phyloP scores from a whole-genome alignment of 1,140 invertebrate species.

The Argopecten irradians region DNA sequence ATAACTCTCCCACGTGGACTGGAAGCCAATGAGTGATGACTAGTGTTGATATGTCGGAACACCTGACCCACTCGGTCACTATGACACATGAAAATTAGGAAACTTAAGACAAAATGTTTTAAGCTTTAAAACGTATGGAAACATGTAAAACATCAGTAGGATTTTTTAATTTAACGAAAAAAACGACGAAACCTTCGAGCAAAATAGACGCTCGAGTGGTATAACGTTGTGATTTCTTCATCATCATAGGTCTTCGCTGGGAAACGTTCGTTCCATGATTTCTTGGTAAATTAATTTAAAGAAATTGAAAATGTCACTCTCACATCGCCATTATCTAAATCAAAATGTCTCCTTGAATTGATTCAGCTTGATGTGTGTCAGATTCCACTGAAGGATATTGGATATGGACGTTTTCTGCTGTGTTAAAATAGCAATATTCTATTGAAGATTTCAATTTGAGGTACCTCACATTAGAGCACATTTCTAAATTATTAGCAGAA shows the following conservation, averaged over 20 bases:
- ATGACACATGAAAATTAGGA: too few relatives aligned
- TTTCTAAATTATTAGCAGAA: neutral
- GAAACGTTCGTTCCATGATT: neutral
- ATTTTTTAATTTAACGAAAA: too few relatives aligned
- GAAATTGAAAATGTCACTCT: conserved; percentile 11
- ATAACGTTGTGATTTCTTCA: neutral
- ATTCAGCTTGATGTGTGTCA: conserved; percentile 15
- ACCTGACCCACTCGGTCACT: too few relatives aligned
- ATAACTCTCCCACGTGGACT: too few relatives aligned
- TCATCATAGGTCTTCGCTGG: neutral
- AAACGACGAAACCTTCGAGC: too few relatives aligned
- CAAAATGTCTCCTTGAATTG: neutral
- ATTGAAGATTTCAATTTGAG: neutral
- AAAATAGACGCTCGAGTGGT: neutral
- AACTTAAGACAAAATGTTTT: too few relatives aligned
- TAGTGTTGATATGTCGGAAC: too few relatives aligned
- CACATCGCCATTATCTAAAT: neutral
- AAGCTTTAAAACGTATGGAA: too few relatives aligned
- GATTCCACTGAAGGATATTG: neutral
- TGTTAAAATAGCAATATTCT: neutral
- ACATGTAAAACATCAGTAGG: too few relatives aligned
- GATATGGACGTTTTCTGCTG: neutral
- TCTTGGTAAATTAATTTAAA: neutral
- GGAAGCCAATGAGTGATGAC: too few relatives aligned
- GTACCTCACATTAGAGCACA: neutral